Evolutionary conservation across 2,797 vertebrate genomes (phyloP), one percentile per base, ranked within the genome.

Genomic region (Etheostoma perlongum): DNA sequence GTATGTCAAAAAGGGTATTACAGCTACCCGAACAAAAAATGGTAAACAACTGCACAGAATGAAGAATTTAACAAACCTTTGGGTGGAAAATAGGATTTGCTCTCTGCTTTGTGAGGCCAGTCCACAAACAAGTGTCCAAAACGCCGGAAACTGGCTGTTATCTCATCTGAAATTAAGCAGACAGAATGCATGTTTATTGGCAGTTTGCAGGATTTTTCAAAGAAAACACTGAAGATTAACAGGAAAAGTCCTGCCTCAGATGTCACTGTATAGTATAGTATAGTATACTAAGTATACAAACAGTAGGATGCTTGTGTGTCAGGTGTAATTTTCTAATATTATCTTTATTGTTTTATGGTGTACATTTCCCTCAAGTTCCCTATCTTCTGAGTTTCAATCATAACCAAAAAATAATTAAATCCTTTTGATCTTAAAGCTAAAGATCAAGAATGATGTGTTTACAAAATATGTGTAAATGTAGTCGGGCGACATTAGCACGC

Each of bases 31-130:
- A 1, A 25, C 16, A 59, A n/a, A 33, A 53, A 54, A 7, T 2
- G 30, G 30, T 25, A 14, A 63, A 53, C 8, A 52, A 25, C 65
- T 33, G 54, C 16, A 57, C 10, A 21, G 19, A n/a, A 68, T 33
- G 6, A 73, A 62, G 15, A 71, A 25, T 33, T 25, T 15, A 36
- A 64, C 77, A 91, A 92, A 99, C 98, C 98, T 97, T 99, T 99
- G 54, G 98, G 98, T 92, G 98, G 98, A 83, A 99, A 99, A 79
- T 99, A 99, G 62, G 98, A 99, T 93, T 99, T 99, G 94, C 98
- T 99, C 94, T 99, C 98, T 65, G 98, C 98, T 94, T 99, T 99
- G 91, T 99, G 98, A 87, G 98, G 98, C 98, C 98, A 99, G 91
- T 99, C 98, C 86, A 99, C 98, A 94, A 99, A 98, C 92, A 99